Base-by-base conservation (phyloP, 1,140 invertebrate genomes). In the Pogonomyrmex californicus region DNA sequence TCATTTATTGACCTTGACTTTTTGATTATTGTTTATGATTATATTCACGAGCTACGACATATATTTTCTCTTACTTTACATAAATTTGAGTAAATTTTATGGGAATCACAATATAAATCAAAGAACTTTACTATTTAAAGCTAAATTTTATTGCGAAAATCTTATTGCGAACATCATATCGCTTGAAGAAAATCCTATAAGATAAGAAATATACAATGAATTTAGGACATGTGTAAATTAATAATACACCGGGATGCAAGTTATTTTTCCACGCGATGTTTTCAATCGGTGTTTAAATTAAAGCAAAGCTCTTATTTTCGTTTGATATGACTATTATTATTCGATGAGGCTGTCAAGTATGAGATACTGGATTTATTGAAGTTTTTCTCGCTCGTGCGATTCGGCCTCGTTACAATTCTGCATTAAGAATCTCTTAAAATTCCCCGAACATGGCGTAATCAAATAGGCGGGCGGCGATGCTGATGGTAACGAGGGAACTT, bases 391-490 rank as follows among this genome's bases (percentile, higher is more conserved):
- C 38, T 79, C 12, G 33, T 23, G 14, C 58, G 73, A 63, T 44
- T 10, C 14, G n/a, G 41, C 12, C 47, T 36, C 33, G 36, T 54
- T 66, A 47, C 62, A 54, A 33, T n/a, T 17, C 38, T 12, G 23
- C 38, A 56, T 81, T 81, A 71, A 70, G 49, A 17, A 56, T 56
- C 36, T 71, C 23, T 81, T 81, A 49, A 56, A 81, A 81, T 71
- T 81, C 65, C 38, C 44, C 65, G 65, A 65, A 60, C 60, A 49
- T 3, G 33, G 49, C 23, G 10, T 71, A 81, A 81, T 71, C 66
- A 70, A 81, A 81, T 71, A 56, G 49, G 54, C 10, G 23, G 23
- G 47, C 4, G 56, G 30, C 17, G 62, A 14, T 66, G 36, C 41
- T 30, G 44, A 49, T 49, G 44, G 44, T 23, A 66, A 47, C 47